Evolutionary conservation across 2,888 invertebrate species (phyloP), one percentile per base, ranked within the genome.

Genomic region (Ypsolopha scabrella): DNA sequence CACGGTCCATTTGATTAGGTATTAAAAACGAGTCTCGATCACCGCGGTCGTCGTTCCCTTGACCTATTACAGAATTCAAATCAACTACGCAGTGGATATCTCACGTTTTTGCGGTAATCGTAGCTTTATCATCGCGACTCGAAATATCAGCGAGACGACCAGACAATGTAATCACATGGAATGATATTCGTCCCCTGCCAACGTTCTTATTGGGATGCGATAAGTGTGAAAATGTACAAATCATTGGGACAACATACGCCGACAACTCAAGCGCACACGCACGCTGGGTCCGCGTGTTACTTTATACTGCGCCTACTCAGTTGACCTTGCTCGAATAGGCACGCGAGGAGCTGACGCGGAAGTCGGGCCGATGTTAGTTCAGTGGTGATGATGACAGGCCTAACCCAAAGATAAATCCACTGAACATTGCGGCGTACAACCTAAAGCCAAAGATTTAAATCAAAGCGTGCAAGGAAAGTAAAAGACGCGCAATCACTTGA

Each of bases 61-160:
- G 79, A 76, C 78, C 75, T 68, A 70, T 72, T 68, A 68, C 66
- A 60, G 65, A 61, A 72, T 61, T 56, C 57, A 51, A 53, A 55
- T 51, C 53, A 61, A 70, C 65, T 77, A 70, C 78, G 79, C 73
- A 76, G 61, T 69, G 51, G 41, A 54, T 53, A 50, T 56, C 39
- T 49, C 54, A 50, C 52, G 46, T 52, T 55, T 55, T 36, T 50
- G 53, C 53, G 57, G 55, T 49, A 60, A 63, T 55, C 54, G 55
- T 53, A 49, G 52, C 57, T 57, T 58, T 62, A 66, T 65, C 65
- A 58, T 57, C 56, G 58, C 38, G 33, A 43, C 35, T n/a, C 35
- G 43, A 36, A 14, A 47, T 37, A 37, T 14, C 24, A 24, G 24
- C 24, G 24, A 24, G 24, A 24, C 24, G 24, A 24, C 24, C 24